Percentiles rank a stretch among this genome's conserved stretches.
Conservation (phyloP, 30 jellyfish, hydroid and myxozoan species). For the Clytia hemisphaerica region DNA sequence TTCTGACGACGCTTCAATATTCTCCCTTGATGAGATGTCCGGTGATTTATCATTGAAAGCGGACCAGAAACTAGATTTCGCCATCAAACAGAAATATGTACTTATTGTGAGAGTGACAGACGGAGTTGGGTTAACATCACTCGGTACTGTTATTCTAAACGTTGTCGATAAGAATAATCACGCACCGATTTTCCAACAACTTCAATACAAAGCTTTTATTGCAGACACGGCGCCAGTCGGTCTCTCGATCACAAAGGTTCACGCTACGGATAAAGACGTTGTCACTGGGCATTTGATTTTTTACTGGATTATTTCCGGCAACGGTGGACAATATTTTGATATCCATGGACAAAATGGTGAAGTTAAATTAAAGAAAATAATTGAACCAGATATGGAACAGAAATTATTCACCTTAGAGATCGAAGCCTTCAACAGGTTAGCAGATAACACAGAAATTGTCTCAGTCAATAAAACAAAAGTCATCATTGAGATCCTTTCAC, state of each 20-base stretch:
- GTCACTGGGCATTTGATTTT: background rate
- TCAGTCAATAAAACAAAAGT: background rate
- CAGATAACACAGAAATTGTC: background rate
- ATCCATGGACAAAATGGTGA: background rate
- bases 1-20: background rate
- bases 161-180: background rate
- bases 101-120: constrained; percentile 3
- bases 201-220: background rate
- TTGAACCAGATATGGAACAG: background rate
- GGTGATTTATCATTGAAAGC: background rate
- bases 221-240: constrained; percentile 2
- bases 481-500: background rate
- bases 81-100: background rate
- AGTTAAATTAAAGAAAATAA: background rate
- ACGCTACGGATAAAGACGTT: constrained; percentile 8
- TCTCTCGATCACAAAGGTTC: background rate
- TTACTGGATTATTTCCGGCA: background rate
- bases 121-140: constrained; percentile 4
- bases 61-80: background rate
- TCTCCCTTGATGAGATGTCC: background rate
- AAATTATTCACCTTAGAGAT: background rate
- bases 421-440: background rate
- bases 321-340: background rate
- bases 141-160: background rate
- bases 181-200: background rate